Base-by-base conservation (phyloP, 2,113 vertebrate genomes). In the Caranx melampygus region DNA sequence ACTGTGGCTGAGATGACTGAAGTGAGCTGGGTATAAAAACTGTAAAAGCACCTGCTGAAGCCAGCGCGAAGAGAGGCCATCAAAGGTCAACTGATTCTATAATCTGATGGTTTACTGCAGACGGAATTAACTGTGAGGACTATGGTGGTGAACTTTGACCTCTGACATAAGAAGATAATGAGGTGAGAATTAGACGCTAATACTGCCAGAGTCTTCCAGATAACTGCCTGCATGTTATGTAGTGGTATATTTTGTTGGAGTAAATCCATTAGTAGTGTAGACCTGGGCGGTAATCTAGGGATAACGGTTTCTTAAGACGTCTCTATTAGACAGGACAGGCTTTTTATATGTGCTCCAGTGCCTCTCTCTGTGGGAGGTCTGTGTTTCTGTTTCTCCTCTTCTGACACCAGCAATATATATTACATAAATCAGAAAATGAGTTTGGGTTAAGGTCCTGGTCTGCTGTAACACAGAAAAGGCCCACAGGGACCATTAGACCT, bases 101-200 rank as follows among this genome's bases (percentile, higher is more conserved):
- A 79, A 74, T 74, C 75, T 44, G 62, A 33, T 12, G 1, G 16
- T 44, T 33, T 80, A 78, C 69, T 26, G 37, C 75, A 74, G 68
- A 66, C 55, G 3, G 73, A 84, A 85, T 88, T 87, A 84, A 70
- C 65, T 45, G 20, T 44, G 0, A 57, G 16, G 33, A 67, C 26
- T 26, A 26, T n/a, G 21, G 37, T 20, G 52, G 15, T 81, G 71
- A 79, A 76, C 69, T n/a, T 62, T 57, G 34, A 83, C 70, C 70
- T 72, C 45, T 42, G 68, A 88, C 65, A 78, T 82, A 85, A 87
- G 8, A 9, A 57, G 70, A 60, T 58, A 20, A 49, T 20, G 15
- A 16, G 8, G 1, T 1, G 7, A 55, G 61, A 49, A 57, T 75
- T 63, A 72, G 3, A 81, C 35, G 26, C 62, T 75, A 26, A 60